Evolutionary conservation across 2,888 invertebrate species (phyloP).

Genomic region (Crossocerus cetratus): DNA sequence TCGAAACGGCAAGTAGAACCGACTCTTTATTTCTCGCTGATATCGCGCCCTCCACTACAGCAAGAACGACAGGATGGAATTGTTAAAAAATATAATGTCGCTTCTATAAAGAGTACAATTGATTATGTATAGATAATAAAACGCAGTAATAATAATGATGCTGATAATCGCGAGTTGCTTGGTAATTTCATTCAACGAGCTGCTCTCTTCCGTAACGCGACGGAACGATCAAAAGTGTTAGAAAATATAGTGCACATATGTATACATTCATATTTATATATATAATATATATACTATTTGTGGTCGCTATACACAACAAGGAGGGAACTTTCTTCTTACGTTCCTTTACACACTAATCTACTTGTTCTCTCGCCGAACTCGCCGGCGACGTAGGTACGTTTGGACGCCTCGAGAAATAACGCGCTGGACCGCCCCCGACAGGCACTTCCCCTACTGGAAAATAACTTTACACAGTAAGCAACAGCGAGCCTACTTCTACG

Average conservation of each 20-base stretch:
- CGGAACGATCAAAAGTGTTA: conserved; percentile 70
- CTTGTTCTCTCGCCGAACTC: background rate
- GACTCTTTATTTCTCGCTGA: conserved; percentile 33
- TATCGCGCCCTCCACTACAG: conserved; percentile 66
- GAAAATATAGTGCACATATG: conserved; percentile 71
- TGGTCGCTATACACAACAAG: conserved; percentile 71
- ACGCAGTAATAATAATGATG: conserved; percentile 62
- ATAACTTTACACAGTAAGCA: too few relatives aligned
- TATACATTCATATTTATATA: background rate
- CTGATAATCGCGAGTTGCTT: conserved; percentile 23
- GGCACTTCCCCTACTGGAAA: background rate
- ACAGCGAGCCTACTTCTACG: background rate
- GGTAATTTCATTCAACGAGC: conserved; percentile 19
- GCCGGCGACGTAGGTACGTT: conserved; percentile 6
- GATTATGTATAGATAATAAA: conserved; percentile 67
- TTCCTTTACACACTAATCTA: conserved; percentile 7
- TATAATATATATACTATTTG: conserved; percentile 14
- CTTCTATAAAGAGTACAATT: conserved; percentile 73
- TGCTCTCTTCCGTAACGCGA: conserved; percentile 24
- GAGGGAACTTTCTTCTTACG: conserved; percentile 50
- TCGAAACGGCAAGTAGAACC: conserved; percentile 1
- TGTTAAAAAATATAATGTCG: conserved; percentile 75
- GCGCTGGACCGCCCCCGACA: background rate
- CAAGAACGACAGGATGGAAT: conserved; percentile 72
- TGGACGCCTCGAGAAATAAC: background rate